A percentile compares a stretch with the other conserved stretches of the same genome.
phyloP scores from a whole-genome alignment of 1,140 invertebrate species.

The Eriosoma lanigerum region DNA sequence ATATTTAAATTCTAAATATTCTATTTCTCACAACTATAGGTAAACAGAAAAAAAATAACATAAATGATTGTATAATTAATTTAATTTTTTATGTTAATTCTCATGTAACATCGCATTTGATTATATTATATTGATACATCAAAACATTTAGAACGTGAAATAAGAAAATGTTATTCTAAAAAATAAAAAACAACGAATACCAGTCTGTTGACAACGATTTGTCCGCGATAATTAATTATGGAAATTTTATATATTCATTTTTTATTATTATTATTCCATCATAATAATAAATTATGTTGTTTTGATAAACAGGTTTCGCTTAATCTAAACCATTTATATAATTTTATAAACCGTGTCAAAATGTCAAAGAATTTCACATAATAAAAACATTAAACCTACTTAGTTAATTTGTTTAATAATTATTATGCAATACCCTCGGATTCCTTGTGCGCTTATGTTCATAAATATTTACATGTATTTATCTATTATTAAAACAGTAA shows the following conservation, averaged over 20 bases:
- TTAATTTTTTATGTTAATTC: not conserved
- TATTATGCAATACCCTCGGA: not conserved
- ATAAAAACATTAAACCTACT: too few relatives aligned
- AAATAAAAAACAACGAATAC: slow-evolving; percentile 4
- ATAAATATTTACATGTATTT: not conserved
- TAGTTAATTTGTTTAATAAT: not conserved
- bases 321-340: slow-evolving; percentile 19
- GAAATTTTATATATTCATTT: slow-evolving; percentile 26
- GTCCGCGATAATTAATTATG: slow-evolving; percentile 29
- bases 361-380: not conserved
- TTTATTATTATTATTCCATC: slow-evolving; percentile 10
- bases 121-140: not conserved
- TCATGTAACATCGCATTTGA: slow-evolving; percentile 3
- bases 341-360: slow-evolving; percentile 12
- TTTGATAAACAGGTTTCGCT: slow-evolving; percentile 15
- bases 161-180: too few relatives aligned
- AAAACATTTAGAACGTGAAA: slow-evolving; percentile 4
- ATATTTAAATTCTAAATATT: not conserved
- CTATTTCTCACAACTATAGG: not conserved
- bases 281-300: slow-evolving; percentile 32
- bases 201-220: slow-evolving; percentile 24
- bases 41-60: not conserved
- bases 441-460: too few relatives aligned
- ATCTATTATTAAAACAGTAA: not conserved
- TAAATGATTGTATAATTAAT: not conserved